Percentiles rank a stretch among this genome's conserved stretches.
phyloP scores from a whole-genome alignment of 2,113 vertebrate species.

The Oplegnathus fasciatus region DNA sequence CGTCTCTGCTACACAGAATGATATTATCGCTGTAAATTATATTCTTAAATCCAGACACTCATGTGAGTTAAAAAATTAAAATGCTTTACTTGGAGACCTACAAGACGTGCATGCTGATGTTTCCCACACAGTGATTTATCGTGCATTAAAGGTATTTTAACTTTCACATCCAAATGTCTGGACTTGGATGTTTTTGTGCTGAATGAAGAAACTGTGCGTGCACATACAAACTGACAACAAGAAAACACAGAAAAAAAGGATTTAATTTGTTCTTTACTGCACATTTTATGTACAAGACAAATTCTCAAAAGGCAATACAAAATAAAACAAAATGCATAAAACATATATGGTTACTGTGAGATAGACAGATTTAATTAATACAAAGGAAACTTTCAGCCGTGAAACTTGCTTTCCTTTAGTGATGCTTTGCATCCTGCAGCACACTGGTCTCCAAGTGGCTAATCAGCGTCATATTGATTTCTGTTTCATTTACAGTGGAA shows the following conservation, averaged over 20 bases:
- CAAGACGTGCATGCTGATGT: not conserved
- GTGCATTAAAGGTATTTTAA: not conserved
- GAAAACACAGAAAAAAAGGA: slow-evolving; percentile 4
- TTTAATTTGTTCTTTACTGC: slow-evolving; percentile 71
- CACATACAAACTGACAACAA: not conserved
- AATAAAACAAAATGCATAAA: slow-evolving; percentile 73
- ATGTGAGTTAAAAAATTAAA: not conserved
- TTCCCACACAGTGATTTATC: not conserved
- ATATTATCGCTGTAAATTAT: not conserved
- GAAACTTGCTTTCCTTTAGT: not conserved
- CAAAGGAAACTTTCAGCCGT: slow-evolving; percentile 10
- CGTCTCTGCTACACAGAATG: not conserved
- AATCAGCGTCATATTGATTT: not conserved
- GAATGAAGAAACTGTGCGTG: not conserved
- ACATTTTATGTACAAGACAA: slow-evolving; percentile 82
- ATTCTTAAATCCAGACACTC: not conserved
- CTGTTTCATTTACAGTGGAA: slow-evolving; percentile 31
- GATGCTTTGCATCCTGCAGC: slow-evolving; percentile 29
- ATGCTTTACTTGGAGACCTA: not conserved
- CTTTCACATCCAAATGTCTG: not conserved
- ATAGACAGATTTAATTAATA: slow-evolving; percentile 63
- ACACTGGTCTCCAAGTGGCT: slow-evolving; percentile 18
- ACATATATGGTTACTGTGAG: slow-evolving; percentile 57
- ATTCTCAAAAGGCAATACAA: slow-evolving; percentile 76
- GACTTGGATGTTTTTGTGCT: not conserved